phyloP scores from a whole-genome alignment of 2,888 invertebrate species.

The Mamestra brassicae region DNA sequence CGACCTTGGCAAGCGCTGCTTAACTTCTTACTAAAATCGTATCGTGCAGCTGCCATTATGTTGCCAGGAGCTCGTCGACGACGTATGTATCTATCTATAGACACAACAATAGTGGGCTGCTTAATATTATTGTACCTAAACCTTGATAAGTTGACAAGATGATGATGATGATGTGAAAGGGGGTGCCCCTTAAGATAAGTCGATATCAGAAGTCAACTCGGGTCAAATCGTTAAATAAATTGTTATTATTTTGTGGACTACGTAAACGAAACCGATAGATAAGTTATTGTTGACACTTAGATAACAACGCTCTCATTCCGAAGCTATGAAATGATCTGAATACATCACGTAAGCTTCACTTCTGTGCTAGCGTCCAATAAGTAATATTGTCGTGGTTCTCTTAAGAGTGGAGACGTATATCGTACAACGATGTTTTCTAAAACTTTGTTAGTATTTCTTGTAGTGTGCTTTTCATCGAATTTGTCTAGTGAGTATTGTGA shows the following conservation, averaged over 20 bases:
- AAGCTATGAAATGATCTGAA: not conserved
- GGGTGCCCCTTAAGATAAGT: conserved; percentile 3
- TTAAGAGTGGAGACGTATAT: not conserved
- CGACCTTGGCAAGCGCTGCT: no score
- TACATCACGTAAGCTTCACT: conserved; percentile 7
- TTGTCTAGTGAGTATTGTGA: conserved; percentile 47
- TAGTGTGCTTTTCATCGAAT: conserved; percentile 23
- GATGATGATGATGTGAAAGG: not conserved
- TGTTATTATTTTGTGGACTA: conserved; percentile 5
- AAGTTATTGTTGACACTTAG: not conserved
- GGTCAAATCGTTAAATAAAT: not conserved
- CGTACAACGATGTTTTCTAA: conserved; percentile 38
- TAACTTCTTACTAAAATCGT: no score
- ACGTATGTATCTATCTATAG: no score
- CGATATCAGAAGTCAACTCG: conserved; percentile 5
- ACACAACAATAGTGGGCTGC: no score
- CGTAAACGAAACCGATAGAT: not conserved
- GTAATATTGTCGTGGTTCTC: not conserved
- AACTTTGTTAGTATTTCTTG: conserved; percentile 29
- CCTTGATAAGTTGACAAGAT: not conserved
- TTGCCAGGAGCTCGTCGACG: no score
- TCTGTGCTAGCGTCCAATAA: not conserved
- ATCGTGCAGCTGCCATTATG: no score
- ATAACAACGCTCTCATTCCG: conserved; percentile 1
- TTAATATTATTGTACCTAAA: no score